Evolutionary conservation across 2,888 invertebrate genomes (phyloP), one percentile per base, ranked within the genome.

Genomic region (Osedax fenrisi): DNA sequence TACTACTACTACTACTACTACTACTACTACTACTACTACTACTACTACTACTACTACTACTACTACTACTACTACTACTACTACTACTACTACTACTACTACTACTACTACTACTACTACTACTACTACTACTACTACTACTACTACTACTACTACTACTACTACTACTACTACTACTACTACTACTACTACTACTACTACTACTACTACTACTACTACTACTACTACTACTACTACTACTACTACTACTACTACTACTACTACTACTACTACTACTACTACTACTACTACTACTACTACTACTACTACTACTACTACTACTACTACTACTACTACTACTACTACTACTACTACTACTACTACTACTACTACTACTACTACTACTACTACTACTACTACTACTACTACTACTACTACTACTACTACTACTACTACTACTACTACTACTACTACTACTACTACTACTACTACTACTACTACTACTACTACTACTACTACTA

Each of bases 241-340:
- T 72, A 66, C 66, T 72, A 66, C 66, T 72, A 66, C 66, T 72
- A 66, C 66, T 72, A 66, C 66, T 72, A 66, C 66, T 72, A 66
- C 66, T 72, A 66, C 66, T 72, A 66, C 66, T 72, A 66, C 66
- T 72, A 66, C 66, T 72, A 66, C 66, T 72, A 66, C 66, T 72
- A 66, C n/a, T 67, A 66, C 21, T 72, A 10, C 24, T 69, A 25
- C 24, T 56, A 17, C 56, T 56, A 17, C 56, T 56, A 17, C 56
- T 56, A 17, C 56, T 56, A 17, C 56, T 56, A 17, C 56, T 56
- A 17, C 56, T 56, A 17, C 56, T 56, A 17, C 56, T 56, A 17
- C 56, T 56, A 17, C 56, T 56, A 17, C 56, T 56, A 17, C 56
- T 56, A 17, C 56, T 56, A 17, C 56, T 56, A 17, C 56, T 56